Evolutionary conservation across 2,113 vertebrate genomes (phyloP).

Genomic region (Cinclus mexicanus): DNA sequence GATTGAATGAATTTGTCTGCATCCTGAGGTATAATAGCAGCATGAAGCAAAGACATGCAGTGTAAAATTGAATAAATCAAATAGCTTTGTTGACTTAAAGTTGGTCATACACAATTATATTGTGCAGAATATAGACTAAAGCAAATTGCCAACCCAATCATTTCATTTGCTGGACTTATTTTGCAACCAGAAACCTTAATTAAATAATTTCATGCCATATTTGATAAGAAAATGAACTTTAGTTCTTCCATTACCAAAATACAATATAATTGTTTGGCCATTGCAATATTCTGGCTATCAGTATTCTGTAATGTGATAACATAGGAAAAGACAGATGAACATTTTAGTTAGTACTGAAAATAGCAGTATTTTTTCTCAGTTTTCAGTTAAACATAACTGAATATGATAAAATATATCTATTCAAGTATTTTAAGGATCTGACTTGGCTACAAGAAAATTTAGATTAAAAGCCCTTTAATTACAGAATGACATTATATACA

Average conservation of each 20-base stretch:
- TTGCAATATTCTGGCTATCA: neutral
- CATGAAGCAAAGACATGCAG: neutral
- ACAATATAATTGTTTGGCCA: neutral
- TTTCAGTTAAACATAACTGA: neutral
- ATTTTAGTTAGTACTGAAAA: neutral
- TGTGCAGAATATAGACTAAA: neutral
- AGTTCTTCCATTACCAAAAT: neutral
- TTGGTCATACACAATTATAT: neutral
- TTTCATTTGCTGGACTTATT: neutral
- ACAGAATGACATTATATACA: neutral
- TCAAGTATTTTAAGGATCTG: neutral
- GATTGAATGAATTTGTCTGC: neutral
- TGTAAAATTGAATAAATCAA: neutral
- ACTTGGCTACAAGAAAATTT: neutral
- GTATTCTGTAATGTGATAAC: neutral
- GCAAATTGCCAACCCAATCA: rapidly evolving
- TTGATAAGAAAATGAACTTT: neutral
- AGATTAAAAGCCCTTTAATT: neutral
- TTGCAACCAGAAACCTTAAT: neutral
- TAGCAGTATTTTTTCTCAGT: neutral
- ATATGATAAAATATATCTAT: neutral
- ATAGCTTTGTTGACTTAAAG: neutral
- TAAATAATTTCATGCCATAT: neutral
- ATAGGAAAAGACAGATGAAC: neutral
- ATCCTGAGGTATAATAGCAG: neutral